These are phyloP conservation scores for Hyperoplus immaculatus DNA, from an alignment of 2,797 vertebrate genomes.

Conservation along the genomic window DNA sequence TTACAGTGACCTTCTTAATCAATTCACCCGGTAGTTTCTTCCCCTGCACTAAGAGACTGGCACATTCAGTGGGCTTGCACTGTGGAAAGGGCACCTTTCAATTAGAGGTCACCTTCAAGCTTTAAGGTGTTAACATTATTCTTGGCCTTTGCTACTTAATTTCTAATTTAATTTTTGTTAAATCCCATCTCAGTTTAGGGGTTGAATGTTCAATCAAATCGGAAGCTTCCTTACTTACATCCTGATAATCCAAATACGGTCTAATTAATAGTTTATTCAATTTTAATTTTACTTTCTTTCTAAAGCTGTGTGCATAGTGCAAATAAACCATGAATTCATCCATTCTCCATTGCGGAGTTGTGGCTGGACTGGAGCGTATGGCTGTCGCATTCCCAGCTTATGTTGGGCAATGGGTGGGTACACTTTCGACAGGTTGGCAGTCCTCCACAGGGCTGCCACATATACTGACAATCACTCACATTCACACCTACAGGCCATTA, in stretches of 20 bases:
- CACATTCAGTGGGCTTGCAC: neutral
- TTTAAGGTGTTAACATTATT: neutral
- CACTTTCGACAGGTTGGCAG: neutral
- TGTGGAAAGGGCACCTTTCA: neutral
- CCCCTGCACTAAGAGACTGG: neutral
- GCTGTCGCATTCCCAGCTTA: neutral
- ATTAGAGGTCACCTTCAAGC: conserved; percentile 23
- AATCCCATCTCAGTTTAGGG: neutral
- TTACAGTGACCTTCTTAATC: neutral
- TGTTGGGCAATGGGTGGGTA: too few relatives aligned
- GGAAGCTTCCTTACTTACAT: neutral
- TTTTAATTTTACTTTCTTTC: neutral
- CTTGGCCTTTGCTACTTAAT: neutral
- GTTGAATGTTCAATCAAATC: neutral
- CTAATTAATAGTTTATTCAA: neutral
- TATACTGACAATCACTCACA: neutral
- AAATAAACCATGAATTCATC: neutral
- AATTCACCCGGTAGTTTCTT: too few relatives aligned
- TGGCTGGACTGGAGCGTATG: neutral
- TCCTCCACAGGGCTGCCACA: neutral
- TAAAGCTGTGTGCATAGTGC: neutral
- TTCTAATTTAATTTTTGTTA: neutral
- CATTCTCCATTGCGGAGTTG: neutral
- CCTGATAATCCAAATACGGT: neutral
- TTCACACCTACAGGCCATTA: neutral